phyloP scores from a whole-genome alignment of 2,113 vertebrate genomes.

The Rhabdomys dilectus region DNA sequence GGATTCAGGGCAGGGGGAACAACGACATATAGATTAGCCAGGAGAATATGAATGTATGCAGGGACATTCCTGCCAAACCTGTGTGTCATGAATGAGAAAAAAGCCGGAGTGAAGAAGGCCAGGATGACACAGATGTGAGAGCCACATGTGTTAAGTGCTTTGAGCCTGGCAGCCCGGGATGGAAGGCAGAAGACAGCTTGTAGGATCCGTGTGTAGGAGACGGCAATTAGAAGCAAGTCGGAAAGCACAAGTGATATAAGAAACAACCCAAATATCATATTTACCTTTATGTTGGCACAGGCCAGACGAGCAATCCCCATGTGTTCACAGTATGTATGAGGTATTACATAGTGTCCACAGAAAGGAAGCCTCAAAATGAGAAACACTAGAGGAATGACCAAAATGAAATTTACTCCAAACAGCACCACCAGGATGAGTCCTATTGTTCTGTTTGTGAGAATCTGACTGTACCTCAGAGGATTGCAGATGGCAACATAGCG shows the following conservation, averaged over 20 bases:
- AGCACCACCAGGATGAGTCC: slow-evolving; percentile 12
- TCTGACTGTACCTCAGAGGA: slow-evolving; percentile 36
- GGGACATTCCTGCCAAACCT: slow-evolving; percentile 65
- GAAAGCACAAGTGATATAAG: slow-evolving; percentile 55
- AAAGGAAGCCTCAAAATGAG: slow-evolving; percentile 66
- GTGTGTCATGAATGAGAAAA: slow-evolving; percentile 77
- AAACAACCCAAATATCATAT: slow-evolving; percentile 66
- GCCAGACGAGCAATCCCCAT: slow-evolving; percentile 63
- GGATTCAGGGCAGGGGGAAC: background rate
- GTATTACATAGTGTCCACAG: slow-evolving; percentile 52
- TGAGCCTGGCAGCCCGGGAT: slow-evolving; percentile 66
- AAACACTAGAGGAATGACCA: slow-evolving; percentile 55
- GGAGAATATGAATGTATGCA: slow-evolving; percentile 63
- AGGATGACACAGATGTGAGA: slow-evolving; percentile 76
- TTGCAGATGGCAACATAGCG: slow-evolving; percentile 62
- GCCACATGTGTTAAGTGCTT: slow-evolving; percentile 69
- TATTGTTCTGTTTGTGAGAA: slow-evolving; percentile 60
- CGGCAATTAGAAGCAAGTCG: slow-evolving; percentile 41
- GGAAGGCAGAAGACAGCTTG: slow-evolving; percentile 40
- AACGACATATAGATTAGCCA: slow-evolving; percentile 70
- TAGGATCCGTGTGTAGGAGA: slow-evolving; percentile 64
- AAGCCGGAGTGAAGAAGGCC: slow-evolving; percentile 67
- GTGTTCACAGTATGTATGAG: slow-evolving; percentile 68
- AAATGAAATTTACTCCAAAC: slow-evolving; percentile 56
- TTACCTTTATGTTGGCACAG: slow-evolving; percentile 61